phyloP scores from a whole-genome alignment of 2,113 vertebrate genomes.

The Callionymus lyra region DNA sequence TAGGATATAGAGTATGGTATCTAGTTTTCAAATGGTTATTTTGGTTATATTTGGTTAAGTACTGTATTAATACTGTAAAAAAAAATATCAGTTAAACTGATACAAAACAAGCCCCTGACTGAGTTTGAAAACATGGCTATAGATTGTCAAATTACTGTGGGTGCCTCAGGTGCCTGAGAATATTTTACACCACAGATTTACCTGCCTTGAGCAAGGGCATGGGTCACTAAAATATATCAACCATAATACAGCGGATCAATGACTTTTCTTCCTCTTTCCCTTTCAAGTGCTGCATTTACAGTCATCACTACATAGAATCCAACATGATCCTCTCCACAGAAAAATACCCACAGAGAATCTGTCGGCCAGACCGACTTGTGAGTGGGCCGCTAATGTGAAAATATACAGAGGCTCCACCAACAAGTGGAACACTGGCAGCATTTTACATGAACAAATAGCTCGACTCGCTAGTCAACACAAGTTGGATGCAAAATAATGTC shows the following conservation, averaged over 20 bases:
- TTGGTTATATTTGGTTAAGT: no score
- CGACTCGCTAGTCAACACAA: no score
- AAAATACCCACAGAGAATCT: constrained; percentile 3
- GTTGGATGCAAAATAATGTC: no score
- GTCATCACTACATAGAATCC: constrained; percentile 16
- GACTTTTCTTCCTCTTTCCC: constrained; percentile 7
- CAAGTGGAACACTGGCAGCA: no score
- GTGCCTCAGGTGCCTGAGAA: constrained; percentile 5
- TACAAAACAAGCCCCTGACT: no score
- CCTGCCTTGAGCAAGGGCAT: constrained; percentile 11
- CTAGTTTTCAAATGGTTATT: no score
- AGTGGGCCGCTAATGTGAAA: constrained; percentile 13
- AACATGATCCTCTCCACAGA: constrained; percentile 6
- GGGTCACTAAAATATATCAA: constrained; percentile 14
- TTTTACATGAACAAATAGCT: no score
- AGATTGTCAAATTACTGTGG: constrained; percentile 13
- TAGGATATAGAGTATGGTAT: no score
- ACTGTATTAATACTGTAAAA: no score
- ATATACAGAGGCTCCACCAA: constrained; percentile 8
- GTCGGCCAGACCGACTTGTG: constrained; percentile 2
- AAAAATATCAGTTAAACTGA: no score
- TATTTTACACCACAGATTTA: constrained; percentile 10
- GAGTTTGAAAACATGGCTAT: neutral
- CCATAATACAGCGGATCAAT: constrained; percentile 7
- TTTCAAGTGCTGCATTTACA: constrained; percentile 26